Evolutionary conservation across 1,140 invertebrate species (phyloP), one percentile per base, ranked within the genome.

Genomic region (Epicauta chinensis): DNA sequence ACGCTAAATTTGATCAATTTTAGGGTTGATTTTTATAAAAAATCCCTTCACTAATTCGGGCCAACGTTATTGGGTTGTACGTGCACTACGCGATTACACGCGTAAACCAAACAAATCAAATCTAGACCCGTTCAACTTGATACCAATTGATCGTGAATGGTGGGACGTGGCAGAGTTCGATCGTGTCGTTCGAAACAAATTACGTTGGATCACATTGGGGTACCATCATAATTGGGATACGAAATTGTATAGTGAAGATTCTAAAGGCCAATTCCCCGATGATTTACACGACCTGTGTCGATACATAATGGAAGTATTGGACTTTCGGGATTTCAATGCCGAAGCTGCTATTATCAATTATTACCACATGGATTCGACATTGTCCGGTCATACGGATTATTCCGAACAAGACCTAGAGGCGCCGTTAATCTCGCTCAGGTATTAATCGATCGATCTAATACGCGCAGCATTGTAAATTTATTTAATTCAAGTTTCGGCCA

Each of bases 161-260:
- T 77, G 72, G 63, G 59, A 71, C 45, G 64, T 63, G 40, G 56
- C 57, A 35, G 61, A 72, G 50, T 42, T 62, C 40, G 66, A 66
- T 55, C 53, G 60, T 23, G 63, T 72, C 42, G 62, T 64, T 11
- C 60, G 69, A 30, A 75, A 76, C 46, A 89, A 89, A 67, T 74
- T 97, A 47, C 74, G 93, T 63, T 97, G 94, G 94, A 80, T 84
- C 11, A 97, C 93, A 2, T 70, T 97, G 30, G 93, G 94, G 13
- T 97, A 95, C 70, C 93, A 97, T 72, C 92, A 97, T 70, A 83
- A 97, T 72, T 97, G 93, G 93, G 83, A 94, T 63, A 89, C 89
- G 37, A 97, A 97, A 78, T 79, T 82, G 15, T 91, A 92, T 64
- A 79, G 71, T 34, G 85, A 89, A 73, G 66, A 77, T 13, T 75